Evolutionary conservation across 2,888 invertebrate species (phyloP).

Genomic region (Microplitis manilae): DNA sequence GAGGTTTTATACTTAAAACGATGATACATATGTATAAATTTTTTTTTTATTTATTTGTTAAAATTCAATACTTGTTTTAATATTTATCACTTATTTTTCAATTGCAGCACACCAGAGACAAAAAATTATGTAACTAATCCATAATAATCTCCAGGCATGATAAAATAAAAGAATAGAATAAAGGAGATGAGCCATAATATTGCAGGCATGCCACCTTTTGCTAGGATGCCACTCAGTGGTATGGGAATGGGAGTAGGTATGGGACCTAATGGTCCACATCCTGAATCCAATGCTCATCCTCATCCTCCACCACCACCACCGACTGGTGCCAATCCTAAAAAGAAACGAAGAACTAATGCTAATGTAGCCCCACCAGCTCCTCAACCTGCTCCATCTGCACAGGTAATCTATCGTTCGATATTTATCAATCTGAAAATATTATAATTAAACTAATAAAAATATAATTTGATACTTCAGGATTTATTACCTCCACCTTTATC

Average conservation of each 20-base stretch:
- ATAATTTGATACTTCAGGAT: conserved; percentile 74
- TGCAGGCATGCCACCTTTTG: conserved; percentile 85
- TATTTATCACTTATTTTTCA: conserved; percentile 21
- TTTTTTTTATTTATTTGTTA: background rate
- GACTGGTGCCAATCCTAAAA: conserved; percentile 89
- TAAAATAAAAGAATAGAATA: conserved; percentile 66
- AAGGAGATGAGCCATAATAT: conserved; percentile 84
- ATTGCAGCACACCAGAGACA: conserved; percentile 51
- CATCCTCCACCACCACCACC: conserved; percentile 80
- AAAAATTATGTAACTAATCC: conserved; percentile 55
- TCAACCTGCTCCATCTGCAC: conserved; percentile 80
- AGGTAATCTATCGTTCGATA: conserved; percentile 53
- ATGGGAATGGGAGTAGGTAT: conserved; percentile 74
- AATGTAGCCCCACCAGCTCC: conserved; percentile 81
- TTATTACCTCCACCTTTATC: conserved; percentile 87
- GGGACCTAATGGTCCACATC: conserved; percentile 77
- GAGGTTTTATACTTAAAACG: too few species aligned
- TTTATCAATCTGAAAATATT: background rate
- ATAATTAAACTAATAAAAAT: background rate
- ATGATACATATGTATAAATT: too few species aligned
- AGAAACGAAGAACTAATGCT: conserved; percentile 85
- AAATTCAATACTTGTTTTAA: background rate
- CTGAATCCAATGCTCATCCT: conserved; percentile 81
- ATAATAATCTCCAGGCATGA: conserved; percentile 65
- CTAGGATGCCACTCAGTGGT: conserved; percentile 81